Base-by-base conservation (phyloP, 1,140 invertebrate species). In the Diachasma alloeum region DNA sequence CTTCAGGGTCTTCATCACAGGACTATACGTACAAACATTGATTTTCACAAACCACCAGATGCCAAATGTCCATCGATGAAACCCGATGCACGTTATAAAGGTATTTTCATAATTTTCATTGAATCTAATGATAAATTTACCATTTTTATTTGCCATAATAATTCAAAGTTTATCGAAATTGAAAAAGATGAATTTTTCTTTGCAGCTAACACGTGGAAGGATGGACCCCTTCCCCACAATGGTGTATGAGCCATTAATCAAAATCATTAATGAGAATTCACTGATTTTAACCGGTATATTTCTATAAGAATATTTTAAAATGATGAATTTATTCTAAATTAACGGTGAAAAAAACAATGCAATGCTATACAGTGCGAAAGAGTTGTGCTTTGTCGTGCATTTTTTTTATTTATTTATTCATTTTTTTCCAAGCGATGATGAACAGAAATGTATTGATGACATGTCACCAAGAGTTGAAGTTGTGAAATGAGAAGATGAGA, bases 11-110 rank as follows among this genome's bases (percentile, higher is more conserved):
- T 98, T 75, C 94, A 99, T 89, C 95, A 97, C 86, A 93, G 98
- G 83, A 96, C 97, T 48, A 93, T 99, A 79, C 92, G 98, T 84
- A 99, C 98, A 75, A 99, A 99, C 87, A 99, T 99, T 86, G 97
- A 99, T 91, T 97, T 98, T 90, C 94, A 93, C 83, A 93, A 93
- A 91, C 91, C 91, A 81, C 90, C 91, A 82, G 89, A 91, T 79
- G 88, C 90, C 74, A 92, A 91, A 82, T 94, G 93, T 89, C 92
- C 93, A 48, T 92, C 92, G 77, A 94, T 94, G 93, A 92, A 92
- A 80, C 93, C 92, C 88, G 92, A 94, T 83, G 93, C 93, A 91
- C 92, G 92, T 81, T 94, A 94, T 86, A 92, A 89, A 92, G 92
- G 92, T 93, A 91, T 44, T 39, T 36, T 6, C 5, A 59, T 48